phyloP scores from a whole-genome alignment of 2,888 invertebrate genomes.

The Synergus japonicus region DNA sequence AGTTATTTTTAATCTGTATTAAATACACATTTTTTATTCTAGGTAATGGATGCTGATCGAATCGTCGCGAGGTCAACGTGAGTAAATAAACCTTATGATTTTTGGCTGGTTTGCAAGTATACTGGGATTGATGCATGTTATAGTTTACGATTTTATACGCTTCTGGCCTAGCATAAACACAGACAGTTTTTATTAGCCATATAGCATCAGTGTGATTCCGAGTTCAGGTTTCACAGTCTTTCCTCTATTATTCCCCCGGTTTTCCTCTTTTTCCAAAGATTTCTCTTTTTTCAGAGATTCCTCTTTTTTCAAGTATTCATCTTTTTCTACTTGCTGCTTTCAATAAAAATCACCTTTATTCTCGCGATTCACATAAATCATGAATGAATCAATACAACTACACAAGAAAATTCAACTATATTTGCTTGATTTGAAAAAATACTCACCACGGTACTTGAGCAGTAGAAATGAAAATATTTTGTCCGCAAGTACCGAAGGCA shows the following conservation, averaged over 20 bases:
- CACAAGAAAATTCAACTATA: neutral
- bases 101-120: neutral
- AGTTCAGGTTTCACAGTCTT: neutral
- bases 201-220: neutral
- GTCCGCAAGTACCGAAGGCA: constrained; percentile 86
- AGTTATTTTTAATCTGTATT: too few species aligned
- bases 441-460: constrained; percentile 88
- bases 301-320: too few species aligned
- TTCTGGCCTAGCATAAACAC: neutral
- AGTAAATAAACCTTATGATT: neutral
- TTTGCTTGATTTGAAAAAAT: constrained; percentile 41
- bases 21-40: too few species aligned
- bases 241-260: too few species aligned
- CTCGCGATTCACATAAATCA: neutral
- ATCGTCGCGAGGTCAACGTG: neutral
- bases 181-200: neutral
- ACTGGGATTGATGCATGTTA: neutral
- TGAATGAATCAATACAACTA: neutral
- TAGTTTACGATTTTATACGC: neutral
- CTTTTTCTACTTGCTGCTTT: too few species aligned
- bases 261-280: too few species aligned
- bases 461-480: constrained; percentile 90
- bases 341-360: too few species aligned
- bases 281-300: too few species aligned
- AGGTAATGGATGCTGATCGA: neutral